Evolutionary conservation across 2,888 invertebrate species (phyloP).

Genomic region (Sepiola atlantica): DNA sequence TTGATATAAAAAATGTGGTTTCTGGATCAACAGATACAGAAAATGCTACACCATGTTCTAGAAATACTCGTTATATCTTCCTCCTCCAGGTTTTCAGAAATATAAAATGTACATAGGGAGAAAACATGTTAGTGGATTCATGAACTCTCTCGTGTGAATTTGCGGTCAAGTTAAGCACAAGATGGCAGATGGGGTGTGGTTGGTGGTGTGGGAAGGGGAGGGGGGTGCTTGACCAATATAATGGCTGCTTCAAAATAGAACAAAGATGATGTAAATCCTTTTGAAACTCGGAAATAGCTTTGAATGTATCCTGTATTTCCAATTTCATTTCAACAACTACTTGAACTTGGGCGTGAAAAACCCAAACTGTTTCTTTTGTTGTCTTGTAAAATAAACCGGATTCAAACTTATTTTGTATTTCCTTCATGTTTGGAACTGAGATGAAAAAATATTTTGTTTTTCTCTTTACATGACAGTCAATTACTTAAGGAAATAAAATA

Average conservation of each 20-base stretch:
- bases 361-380: not conserved
- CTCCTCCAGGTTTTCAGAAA: not conserved
- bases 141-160: not conserved
- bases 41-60: not conserved
- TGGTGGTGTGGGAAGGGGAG: too few relatives aligned
- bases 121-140: not conserved
- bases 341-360: not conserved
- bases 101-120: not conserved
- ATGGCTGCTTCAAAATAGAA: not conserved
- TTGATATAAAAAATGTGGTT: not conserved
- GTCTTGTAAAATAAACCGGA: not conserved
- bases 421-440: too few relatives aligned
- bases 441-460: too few relatives aligned
- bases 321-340: not conserved
- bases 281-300: not conserved
- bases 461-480: too few relatives aligned
- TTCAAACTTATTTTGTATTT: not conserved
- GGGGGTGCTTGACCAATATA: not conserved
- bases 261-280: not conserved
- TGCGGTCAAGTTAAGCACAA: not conserved
- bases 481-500: too few relatives aligned
- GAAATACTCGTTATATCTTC: not conserved
- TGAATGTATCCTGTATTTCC: not conserved
- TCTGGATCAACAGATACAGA: not conserved
- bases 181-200: not conserved